Base-by-base conservation (phyloP, 2,888 invertebrate species). In the Sminthurinus aureus region DNA sequence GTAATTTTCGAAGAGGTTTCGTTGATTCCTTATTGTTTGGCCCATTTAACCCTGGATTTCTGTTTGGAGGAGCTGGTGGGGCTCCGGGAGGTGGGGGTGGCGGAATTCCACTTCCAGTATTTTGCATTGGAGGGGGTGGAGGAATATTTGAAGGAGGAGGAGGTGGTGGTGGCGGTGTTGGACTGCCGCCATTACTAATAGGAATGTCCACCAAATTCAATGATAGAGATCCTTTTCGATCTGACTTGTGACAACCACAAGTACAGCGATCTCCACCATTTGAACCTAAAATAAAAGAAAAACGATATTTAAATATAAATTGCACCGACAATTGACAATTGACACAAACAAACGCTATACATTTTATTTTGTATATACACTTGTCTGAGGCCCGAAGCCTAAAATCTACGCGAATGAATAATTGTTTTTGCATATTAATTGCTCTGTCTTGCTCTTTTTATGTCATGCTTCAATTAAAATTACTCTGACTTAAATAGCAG, bases 1-100 rank as follows among this genome's bases (percentile, higher is more conserved):
- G 97, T 79, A 95, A 92, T 88, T 92, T 92, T 12, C 86, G 88
- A 38, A 87, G 51, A 3, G 58, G 26, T 64, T 64, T 75, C 6
- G 66, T 66, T 22, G 26, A 66, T 0, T 51, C 75, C 38, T 6
- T 38, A 38, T 38, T 38, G 38, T 38, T 38, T n/a, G n/a, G n/a
- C 11, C 20, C 52, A 12, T n/a, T 24, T 18, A 20, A 18, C 13
- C 69, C 52, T 24, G 74, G 58, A 52, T 0, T 51, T 51, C 71
- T 52, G 9, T 11, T 20, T 11, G 0, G 9, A 9, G n/a, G 8
- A 2, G 38, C 13, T n/a, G 38, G 52, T 24, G 38, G 12, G 15
- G 64, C 66, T n/a, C 50, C 67, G 3, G 20, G n/a, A 3, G 66
- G 15, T 2, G 13, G n/a, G 84, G 85, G 87, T 20, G 85, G 85